Evolutionary conservation across 2,113 vertebrate genomes (phyloP), one percentile per base, ranked within the genome.

Genomic region (Hylia prasina): DNA sequence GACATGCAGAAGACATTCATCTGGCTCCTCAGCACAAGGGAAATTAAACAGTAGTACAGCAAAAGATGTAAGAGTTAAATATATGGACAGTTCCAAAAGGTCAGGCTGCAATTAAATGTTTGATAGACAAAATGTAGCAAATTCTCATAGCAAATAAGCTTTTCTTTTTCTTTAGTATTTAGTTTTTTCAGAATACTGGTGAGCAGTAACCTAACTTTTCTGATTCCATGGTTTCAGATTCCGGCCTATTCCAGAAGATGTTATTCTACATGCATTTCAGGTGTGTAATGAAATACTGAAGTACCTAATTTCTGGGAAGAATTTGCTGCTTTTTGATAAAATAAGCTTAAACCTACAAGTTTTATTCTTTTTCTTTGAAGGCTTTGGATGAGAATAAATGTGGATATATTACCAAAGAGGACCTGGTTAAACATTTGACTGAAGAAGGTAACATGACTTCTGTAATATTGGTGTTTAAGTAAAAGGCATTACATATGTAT

Each of bases 211-310:
- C 96, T 96, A 86, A 93, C 18, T 90, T 63, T 75, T 87, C 72
- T 95, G 54, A 77, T 86, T 92, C 25, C 39, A 47, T 93, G 44
- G 51, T 97, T 98, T 87, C 92, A 99, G 99, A 89, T 99, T 98
- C 90, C 97, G 81, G 78, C 99, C 99, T 50, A 97, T 99, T 96
- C 95, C 98, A 60, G 98, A 99, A 96, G 98, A 99, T 73, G 53
- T 97, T 94, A 97, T 99, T 77, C 98, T 99, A 76, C 98, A 97
- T 97, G 99, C 99, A 8, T 99, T 99, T 98, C 98, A 99, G 99
- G 99, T 99, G 53, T 91, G 97, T 97, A 82, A 87, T 13, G 58
- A 63, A 87, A 83, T 82, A 82, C 22, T 69, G 21, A 73, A 66
- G 31, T 87, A 75, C 44, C 35, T 77, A 60, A 50, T 88, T 73